These are phyloP conservation scores for Etheostoma cragini DNA, from an alignment of 2,113 vertebrate species.

Conservation along the genomic window DNA sequence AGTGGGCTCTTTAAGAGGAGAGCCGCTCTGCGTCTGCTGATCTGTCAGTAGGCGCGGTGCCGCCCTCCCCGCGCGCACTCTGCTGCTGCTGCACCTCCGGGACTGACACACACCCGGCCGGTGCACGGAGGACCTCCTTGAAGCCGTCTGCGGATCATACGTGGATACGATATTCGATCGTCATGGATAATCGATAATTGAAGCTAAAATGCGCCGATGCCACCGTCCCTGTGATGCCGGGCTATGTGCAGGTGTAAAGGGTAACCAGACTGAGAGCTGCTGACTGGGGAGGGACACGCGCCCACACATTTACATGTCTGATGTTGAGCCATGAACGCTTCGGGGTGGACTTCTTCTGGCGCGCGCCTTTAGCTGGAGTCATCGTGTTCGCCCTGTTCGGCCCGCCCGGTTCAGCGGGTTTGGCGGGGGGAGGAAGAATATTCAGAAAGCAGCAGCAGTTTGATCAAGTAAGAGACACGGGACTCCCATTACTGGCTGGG, in stretches of 20 bases:
- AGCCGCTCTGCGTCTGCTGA: slow-evolving; percentile 66
- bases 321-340: slow-evolving; percentile 23
- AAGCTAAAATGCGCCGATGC: slow-evolving; percentile 13
- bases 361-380: not conserved
- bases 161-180: not conserved
- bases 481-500: not conserved
- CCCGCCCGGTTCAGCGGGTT: not conserved
- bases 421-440: not conserved
- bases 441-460: slow-evolving; percentile 16
- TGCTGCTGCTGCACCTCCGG: slow-evolving; percentile 39
- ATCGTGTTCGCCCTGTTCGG: not conserved
- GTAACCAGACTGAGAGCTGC: slow-evolving; percentile 22
- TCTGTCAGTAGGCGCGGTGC: slow-evolving; percentile 53
- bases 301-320: slow-evolving; percentile 42
- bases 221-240: not conserved
- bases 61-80: slow-evolving; percentile 26
- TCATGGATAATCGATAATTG: slow-evolving; percentile 7
- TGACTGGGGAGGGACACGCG: not conserved
- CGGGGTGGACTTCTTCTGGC: slow-evolving; percentile 27
- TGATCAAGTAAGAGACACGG: slow-evolving; percentile 40
- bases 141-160: not conserved
- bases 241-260: slow-evolving; percentile 37
- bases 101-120: slow-evolving; percentile 15
- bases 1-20: slow-evolving; percentile 76
- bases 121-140: not conserved